Base-by-base conservation (phyloP, 1,140 invertebrate genomes). In the Caenorhabditis remanei region DNA sequence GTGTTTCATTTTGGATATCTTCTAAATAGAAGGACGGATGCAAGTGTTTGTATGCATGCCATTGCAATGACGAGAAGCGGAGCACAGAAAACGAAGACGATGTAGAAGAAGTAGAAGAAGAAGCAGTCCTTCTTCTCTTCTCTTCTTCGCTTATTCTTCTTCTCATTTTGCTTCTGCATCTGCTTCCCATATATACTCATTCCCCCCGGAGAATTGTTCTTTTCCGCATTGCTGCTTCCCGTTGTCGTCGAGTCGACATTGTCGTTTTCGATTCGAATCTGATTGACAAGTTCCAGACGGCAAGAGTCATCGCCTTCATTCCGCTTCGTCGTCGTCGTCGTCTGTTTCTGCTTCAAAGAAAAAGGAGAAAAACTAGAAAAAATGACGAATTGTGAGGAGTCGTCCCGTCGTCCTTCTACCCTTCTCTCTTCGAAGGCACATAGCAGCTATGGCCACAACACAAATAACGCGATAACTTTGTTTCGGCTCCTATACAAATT, bases 391-490 rank as follows among this genome's bases (percentile, higher is more conserved):
- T 75, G 41, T 46, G 65, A 9, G 43, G 71, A 46, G 63, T 41
- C 40, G 32, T 67, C 32, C 32, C 63, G 21, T 65, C 61, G 65
- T 71, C 65, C 65, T 71, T 71, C 65, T 71, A n/a, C 71, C 19
- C 41, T 19, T 50, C 19, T 48, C 32, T 14, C 24, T 43, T 46
- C 71, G 46, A 79, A 46, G 65, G 65, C 41, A 46, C 40, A 24
- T 13, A 71, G 41, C 41, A 71, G 65, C 40, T n/a, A 71, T 71
- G 71, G 71, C 71, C 71, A 79, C 71, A 79, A 79, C 71, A 79
- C 71, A 79, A 79, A 79, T 79, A 79, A 79, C 71, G 71, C 71
- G 71, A 79, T 79, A 79, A 79, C 71, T 79, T 79, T 79, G 71
- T 79, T 79, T 79, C 71, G 71, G 71, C 71, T 79, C 71, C 71